Evolutionary conservation across 1,140 invertebrate genomes (phyloP), one percentile per base, ranked within the genome.

Genomic region (Drosophila tsacasi): DNA sequence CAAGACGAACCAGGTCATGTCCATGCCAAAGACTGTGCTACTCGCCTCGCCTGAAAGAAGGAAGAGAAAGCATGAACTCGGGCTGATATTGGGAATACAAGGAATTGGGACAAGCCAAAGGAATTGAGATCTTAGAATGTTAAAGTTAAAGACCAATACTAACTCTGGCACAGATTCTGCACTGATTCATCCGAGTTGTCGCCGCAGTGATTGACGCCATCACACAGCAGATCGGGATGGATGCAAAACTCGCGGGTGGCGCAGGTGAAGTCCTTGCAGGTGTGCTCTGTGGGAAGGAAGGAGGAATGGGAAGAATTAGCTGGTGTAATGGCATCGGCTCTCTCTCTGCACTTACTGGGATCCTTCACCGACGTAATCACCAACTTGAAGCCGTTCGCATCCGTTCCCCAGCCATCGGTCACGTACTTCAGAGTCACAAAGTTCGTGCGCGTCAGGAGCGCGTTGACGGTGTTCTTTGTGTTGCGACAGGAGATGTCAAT

Each of bases 281-380:
- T 95, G 89, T 97, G 96, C 91, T 97, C 97, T 97, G 95, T 49
- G 95, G 95, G 25, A 7, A 9, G 49, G 6, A 6, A 30, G 8
- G 8, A 49, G 21, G 46, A 49, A 30, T 12, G 2, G 6, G 3
- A 32, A 21, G 27, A 74, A 73, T 46, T 64, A 42, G 32, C 15
- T 47, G 46, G 27, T 37, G 23, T 27, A 65, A 65, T 47, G 30
- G 32, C 30, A 35, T 62, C 25, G 39, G 9, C 4, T 19, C 40
- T 35, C 5, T 12, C 3, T 21, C 47, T n/a, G 17, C 93, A 96
- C 97, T 97, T 94, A 97, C 97, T 97, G 79, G 96, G 96, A 95
- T 98, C 97, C 94, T 98, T 98, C 90, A 98, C 97, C 75, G 97
- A 97, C 49, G 97, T 98, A 94, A 98, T 98, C 93, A 98, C 96